These are phyloP conservation scores for Melitaea cinxia DNA, from an alignment of 1,140 invertebrate species.

Conservation along the genomic window DNA sequence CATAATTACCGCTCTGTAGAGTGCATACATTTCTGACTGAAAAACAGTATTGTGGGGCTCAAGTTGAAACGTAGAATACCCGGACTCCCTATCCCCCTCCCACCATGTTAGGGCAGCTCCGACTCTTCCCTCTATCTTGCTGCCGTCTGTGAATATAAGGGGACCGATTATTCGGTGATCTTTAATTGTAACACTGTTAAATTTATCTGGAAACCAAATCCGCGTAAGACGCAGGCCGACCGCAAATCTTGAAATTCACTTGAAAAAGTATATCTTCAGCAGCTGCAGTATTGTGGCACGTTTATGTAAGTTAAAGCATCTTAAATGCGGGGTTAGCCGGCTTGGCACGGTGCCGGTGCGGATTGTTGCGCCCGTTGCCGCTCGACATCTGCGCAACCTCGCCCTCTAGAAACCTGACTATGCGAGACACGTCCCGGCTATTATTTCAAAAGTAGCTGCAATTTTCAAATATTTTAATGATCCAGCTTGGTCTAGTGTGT, in stretches of 20 bases:
- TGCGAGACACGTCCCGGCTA: slow-evolving; percentile 16
- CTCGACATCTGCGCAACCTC: slow-evolving; percentile 40
- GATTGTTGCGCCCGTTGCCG: slow-evolving; percentile 42
- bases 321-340: slow-evolving; percentile 43
- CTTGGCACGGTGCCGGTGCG: slow-evolving; percentile 51
- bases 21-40: no score
- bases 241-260: slow-evolving; percentile 10
- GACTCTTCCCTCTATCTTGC: no score
- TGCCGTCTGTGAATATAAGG: no score
- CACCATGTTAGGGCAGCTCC: no score
- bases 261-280: slow-evolving; percentile 26
- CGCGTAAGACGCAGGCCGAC: neutral
- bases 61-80: no score
- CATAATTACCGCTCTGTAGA: no score
- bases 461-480: slow-evolving; percentile 12
- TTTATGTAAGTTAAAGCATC: slow-evolving; percentile 43
- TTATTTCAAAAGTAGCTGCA: slow-evolving; percentile 8
- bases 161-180: no score
- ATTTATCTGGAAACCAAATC: slow-evolving; percentile 4
- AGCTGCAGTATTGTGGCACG: slow-evolving; percentile 27
- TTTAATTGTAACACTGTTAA: neutral
- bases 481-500: neutral
- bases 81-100: no score
- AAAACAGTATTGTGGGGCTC: no score
- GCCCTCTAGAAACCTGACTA: slow-evolving; percentile 12